Evolutionary conservation across 2,888 invertebrate genomes (phyloP), one percentile per base, ranked within the genome.

Genomic region (Eudemis profundana): DNA sequence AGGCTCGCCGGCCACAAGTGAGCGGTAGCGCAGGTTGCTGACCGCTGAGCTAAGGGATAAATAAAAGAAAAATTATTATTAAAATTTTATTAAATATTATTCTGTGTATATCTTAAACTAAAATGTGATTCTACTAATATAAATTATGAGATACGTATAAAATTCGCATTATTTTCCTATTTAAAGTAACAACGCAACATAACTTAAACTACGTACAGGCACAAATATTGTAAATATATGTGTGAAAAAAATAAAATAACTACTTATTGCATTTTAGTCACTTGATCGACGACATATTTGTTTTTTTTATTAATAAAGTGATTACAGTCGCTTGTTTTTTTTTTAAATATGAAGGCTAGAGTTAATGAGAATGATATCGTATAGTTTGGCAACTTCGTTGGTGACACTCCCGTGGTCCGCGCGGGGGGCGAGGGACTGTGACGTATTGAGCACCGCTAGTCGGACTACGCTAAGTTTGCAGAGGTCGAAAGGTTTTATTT

Each of bases 101-200:
- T 33, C 44, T 1, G 44, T 44, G 44, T 44, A 44, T 19, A 19
- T 19, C 4, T 19, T 12, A 44, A 44, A 44, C 7, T 19, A 17
- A 17, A 40, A 14, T 17, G 10, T 42, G 42, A 42, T 17, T 42
- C 33, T 19, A 42, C 17, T 15, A 40, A 17, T 3, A 46, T 46
- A 46, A 46, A 46, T 21, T 21, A 46, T 46, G 4, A 44, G 33
- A 33, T 46, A 46, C n/a, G 21, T 4, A 46, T 46, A 46, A 46
- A 21, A 46, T 46, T 33, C 4, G 46, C 46, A 21, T 21, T 21
- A 19, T 5, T 4, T 3, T 4, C 4, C n/a, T 5, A 46, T 19
- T 21, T 21, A 46, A 21, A 46, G 12, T 21, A 44, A 44, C 44
- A 19, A 46, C 46, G 12, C n/a, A 21, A 46, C 19, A 46, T n/a